A percentile compares a stretch with the other conserved stretches of the same genome.
phyloP scores from a whole-genome alignment of 1,140 invertebrate genomes.

The Aradophagus sp. region DNA sequence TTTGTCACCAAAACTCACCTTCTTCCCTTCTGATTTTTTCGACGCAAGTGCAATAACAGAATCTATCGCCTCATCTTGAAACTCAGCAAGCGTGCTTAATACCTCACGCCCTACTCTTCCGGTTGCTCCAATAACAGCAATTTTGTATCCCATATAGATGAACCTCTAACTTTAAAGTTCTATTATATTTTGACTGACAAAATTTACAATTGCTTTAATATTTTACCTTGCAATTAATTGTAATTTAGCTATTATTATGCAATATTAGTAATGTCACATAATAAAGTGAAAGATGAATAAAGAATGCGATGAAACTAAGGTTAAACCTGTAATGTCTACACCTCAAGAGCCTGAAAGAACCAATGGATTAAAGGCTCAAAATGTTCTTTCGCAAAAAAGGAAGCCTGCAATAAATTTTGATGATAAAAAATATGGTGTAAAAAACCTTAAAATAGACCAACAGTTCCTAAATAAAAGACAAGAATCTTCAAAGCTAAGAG shows the following conservation, averaged over 20 bases:
- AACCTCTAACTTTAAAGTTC: slow-evolving; percentile 26
- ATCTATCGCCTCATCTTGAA: slow-evolving; percentile 14
- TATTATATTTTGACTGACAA: slow-evolving; percentile 27
- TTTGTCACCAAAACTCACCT: slow-evolving; percentile 24
- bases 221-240: slow-evolving; percentile 26
- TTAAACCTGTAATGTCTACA: slow-evolving; percentile 27
- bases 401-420: slow-evolving; percentile 27
- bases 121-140: slow-evolving; percentile 26
- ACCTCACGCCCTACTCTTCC: slow-evolving; percentile 21
- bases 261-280: slow-evolving; percentile 26
- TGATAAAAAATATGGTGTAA: slow-evolving; percentile 26
- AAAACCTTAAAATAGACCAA: slow-evolving; percentile 25
- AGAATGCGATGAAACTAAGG: slow-evolving; percentile 27
- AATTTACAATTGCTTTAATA: slow-evolving; percentile 28
- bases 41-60: slow-evolving; percentile 16
- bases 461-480: slow-evolving; percentile 19
- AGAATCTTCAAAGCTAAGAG: slow-evolving; percentile 24
- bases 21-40: slow-evolving; percentile 21
- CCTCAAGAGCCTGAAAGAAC: slow-evolving; percentile 23
- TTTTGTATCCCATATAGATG: slow-evolving; percentile 29
- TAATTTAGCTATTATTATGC: slow-evolving; percentile 28
- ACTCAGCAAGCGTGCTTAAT: slow-evolving; percentile 19
- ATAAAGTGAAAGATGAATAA: slow-evolving; percentile 24
- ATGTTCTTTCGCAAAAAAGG: slow-evolving; percentile 24
- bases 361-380: slow-evolving; percentile 24